These are phyloP conservation scores for Sycophila texana DNA, from an alignment of 2,888 invertebrate species.

Conservation along the genomic window DNA sequence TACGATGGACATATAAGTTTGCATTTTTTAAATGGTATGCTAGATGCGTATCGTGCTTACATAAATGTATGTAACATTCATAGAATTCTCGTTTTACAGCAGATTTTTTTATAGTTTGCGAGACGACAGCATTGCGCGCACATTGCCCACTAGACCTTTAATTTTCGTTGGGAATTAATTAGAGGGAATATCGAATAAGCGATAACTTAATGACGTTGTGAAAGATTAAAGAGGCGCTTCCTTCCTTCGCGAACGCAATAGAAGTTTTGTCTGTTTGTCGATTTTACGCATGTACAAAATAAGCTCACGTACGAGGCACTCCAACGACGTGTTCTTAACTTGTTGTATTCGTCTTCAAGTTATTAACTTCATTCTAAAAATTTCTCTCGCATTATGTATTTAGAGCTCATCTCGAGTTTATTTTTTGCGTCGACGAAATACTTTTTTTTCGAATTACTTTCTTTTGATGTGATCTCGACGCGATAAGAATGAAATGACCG, in stretches of 20 bases:
- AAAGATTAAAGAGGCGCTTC: conserved; percentile 2
- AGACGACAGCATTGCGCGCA: background rate
- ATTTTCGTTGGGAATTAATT: conserved; percentile 7
- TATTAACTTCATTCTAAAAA: conserved; percentile 15
- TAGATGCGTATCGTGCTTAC: conserved; percentile 57
- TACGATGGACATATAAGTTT: conserved; percentile 58
- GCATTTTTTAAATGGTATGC: conserved; percentile 64
- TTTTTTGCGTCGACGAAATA: conserved; percentile 3
- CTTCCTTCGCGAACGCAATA: background rate
- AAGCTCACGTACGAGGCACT: background rate
- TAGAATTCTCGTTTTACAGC: conserved; percentile 38
- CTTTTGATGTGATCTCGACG: background rate
- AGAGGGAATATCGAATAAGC: conserved; percentile 17
- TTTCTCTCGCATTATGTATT: conserved; percentile 14
- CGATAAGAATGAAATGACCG: background rate
- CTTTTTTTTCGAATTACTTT: background rate
- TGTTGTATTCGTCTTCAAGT: conserved; percentile 16
- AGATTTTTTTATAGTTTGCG: conserved; percentile 35
- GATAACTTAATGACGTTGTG: conserved; percentile 14
- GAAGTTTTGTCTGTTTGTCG: background rate
- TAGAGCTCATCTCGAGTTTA: conserved; percentile 6
- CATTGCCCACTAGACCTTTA: conserved; percentile 9
- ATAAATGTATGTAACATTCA: conserved; percentile 41
- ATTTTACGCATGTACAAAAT: conserved; percentile 4
- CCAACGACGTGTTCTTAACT: conserved; percentile 5